Percentiles rank a stretch among this genome's conserved stretches.
Conservation (phyloP, 2,888 invertebrate genomes). For the Pseudococcus viburni region DNA sequence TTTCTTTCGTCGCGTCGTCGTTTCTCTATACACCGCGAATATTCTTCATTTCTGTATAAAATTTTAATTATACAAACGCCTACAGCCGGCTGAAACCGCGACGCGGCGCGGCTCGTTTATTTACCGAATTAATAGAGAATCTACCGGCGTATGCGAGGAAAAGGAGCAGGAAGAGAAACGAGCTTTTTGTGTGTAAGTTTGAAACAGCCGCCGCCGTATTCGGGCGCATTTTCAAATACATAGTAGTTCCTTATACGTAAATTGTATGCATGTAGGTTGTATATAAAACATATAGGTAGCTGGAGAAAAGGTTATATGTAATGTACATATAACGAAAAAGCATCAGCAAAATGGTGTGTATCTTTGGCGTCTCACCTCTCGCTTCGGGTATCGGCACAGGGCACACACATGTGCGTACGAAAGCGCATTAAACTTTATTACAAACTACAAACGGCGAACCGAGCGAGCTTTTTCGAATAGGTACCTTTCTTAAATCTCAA, state of each 20-base stretch:
- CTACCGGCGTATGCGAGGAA: not conserved
- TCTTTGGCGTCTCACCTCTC: not conserved
- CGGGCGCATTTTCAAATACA: not conserved
- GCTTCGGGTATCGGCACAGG: not conserved
- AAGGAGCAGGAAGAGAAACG: not conserved
- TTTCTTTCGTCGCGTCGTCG: constrained; percentile 30
- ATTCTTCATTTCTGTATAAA: constrained; percentile 37
- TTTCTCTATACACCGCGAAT: constrained; percentile 1
- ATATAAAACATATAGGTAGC: not conserved
- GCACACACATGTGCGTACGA: constrained; percentile 12
- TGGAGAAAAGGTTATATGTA: not conserved
- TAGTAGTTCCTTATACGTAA: not conserved
- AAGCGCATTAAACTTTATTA: constrained; percentile 49
- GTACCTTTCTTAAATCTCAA: constrained; percentile 30
- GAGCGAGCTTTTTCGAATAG: not conserved
- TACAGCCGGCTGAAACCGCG: constrained; percentile 20
- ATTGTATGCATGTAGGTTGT: not conserved
- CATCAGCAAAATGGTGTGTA: constrained; percentile 4
- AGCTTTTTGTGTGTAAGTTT: not conserved
- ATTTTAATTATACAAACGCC: constrained; percentile 33
- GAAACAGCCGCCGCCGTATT: not conserved
- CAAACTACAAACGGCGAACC: constrained; percentile 12
- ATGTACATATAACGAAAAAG: not conserved
- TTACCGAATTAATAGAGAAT: constrained; percentile 37
- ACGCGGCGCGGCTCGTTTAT: constrained; percentile 10